Percentiles rank a stretch among this genome's conserved stretches.
Conservation (phyloP, 2,797 vertebrate species). For the Acanthurus leucopareius region DNA sequence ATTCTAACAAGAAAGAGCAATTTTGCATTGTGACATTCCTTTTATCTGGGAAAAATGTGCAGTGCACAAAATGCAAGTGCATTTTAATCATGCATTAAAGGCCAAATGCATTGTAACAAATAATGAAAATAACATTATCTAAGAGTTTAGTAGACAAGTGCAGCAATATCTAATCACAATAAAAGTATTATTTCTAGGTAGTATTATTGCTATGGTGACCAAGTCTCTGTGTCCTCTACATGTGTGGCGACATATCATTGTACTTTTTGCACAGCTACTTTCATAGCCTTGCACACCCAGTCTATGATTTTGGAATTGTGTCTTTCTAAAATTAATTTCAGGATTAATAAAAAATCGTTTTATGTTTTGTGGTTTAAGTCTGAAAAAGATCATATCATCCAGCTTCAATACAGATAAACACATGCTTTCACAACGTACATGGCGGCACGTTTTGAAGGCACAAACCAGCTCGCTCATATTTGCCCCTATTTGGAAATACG, state of each 20-base stretch:
- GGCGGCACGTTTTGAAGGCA: conserved; percentile 45
- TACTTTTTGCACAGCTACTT: not conserved
- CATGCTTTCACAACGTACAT: not conserved
- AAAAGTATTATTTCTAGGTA: too few relatives aligned
- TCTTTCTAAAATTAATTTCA: not conserved
- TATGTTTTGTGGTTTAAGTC: not conserved
- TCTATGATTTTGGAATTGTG: not conserved
- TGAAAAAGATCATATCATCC: not conserved
- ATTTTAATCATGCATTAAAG: not conserved
- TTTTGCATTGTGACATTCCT: not conserved
- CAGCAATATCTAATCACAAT: too few relatives aligned
- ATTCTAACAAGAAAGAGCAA: too few relatives aligned
- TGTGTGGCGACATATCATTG: too few relatives aligned
- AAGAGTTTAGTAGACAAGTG: not conserved
- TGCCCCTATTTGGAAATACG: conserved; percentile 83
- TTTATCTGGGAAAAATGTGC: not conserved
- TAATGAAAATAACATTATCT: not conserved
- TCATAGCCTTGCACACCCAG: not conserved
- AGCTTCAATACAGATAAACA: not conserved
- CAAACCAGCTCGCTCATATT: conserved; percentile 72
- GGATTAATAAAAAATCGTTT: not conserved
- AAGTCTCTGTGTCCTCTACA: too few relatives aligned
- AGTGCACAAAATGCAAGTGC: not conserved
- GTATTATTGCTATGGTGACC: too few relatives aligned
- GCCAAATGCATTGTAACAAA: not conserved